Percentiles rank a stretch among this genome's conserved stretches.
phyloP scores from a whole-genome alignment of 2,113 vertebrate species.

The Anas platyrhynchos region DNA sequence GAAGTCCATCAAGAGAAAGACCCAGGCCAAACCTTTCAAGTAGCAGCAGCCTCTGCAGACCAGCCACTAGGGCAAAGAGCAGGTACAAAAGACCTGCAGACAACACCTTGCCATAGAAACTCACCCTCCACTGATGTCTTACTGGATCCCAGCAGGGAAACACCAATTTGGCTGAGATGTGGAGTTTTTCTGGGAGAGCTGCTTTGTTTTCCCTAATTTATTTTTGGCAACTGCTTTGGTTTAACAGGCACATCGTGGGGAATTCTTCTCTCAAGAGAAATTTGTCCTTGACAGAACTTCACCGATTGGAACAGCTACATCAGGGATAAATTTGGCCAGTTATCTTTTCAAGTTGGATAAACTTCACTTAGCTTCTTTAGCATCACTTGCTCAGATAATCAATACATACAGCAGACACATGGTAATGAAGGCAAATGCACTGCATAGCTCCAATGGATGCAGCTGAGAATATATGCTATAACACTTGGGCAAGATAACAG shows the following conservation, averaged over 20 bases:
- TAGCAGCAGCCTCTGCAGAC: background rate
- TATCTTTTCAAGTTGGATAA: constrained; percentile 14
- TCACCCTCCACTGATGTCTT: fast-evolving
- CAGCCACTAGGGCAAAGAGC: background rate
- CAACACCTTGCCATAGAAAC: background rate
- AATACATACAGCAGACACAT: background rate
- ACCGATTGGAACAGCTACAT: background rate
- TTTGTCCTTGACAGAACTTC: constrained; percentile 16
- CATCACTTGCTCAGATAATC: constrained; percentile 8
- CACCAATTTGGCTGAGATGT: background rate
- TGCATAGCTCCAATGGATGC: background rate
- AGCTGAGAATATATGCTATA: background rate
- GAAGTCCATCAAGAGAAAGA: fast-evolving
- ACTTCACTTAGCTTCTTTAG: background rate
- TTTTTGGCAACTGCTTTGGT: background rate
- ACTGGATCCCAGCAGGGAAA: background rate
- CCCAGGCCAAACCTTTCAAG: background rate
- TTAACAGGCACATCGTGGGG: background rate
- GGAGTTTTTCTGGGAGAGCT: background rate
- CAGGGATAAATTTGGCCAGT: background rate
- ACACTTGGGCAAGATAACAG: background rate
- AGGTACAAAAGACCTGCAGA: background rate
- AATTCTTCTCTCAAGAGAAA: background rate
- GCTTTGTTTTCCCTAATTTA: background rate
- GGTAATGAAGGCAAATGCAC: background rate